phyloP scores from a whole-genome alignment of 1,140 invertebrate genomes.

The Tetramorium parvispinum region DNA sequence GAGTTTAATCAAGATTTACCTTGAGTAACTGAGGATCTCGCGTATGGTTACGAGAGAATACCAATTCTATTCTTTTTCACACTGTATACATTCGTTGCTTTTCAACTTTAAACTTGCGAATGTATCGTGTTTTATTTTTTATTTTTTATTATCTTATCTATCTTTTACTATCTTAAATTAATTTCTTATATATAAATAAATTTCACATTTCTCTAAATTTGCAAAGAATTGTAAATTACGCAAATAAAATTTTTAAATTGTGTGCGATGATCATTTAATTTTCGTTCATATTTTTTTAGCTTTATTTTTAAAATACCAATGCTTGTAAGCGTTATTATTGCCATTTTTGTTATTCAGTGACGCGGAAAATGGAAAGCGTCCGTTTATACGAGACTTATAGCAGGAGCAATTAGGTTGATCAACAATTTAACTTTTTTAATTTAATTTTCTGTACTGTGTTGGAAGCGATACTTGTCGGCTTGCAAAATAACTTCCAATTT shows the following conservation, averaged over 20 bases:
- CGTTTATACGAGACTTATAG: neutral
- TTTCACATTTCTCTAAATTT: neutral
- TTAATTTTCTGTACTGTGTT: neutral
- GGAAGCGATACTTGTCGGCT: neutral
- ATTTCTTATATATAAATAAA: neutral
- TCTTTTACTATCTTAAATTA: neutral
- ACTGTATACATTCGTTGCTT: neutral
- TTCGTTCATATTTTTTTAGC: neutral
- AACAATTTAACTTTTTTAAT: conserved; percentile 33
- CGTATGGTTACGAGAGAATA: neutral
- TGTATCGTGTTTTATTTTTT: neutral
- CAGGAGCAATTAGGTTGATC: neutral
- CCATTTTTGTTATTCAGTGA: conserved; percentile 16
- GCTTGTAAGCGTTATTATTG: neutral
- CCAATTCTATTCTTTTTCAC: neutral
- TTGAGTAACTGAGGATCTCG: conserved; percentile 15
- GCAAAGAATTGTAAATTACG: neutral
- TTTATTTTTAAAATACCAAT: neutral
- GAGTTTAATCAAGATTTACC: conserved; percentile 71
- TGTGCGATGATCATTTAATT: neutral
- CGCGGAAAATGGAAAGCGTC: neutral
- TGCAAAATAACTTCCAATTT: conserved; percentile 28
- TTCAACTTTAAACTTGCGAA: neutral
- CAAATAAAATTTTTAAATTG: neutral
- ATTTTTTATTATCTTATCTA: neutral